Evolutionary conservation across 2,797 vertebrate genomes (phyloP).

Genomic region (Scleropages formosus): DNA sequence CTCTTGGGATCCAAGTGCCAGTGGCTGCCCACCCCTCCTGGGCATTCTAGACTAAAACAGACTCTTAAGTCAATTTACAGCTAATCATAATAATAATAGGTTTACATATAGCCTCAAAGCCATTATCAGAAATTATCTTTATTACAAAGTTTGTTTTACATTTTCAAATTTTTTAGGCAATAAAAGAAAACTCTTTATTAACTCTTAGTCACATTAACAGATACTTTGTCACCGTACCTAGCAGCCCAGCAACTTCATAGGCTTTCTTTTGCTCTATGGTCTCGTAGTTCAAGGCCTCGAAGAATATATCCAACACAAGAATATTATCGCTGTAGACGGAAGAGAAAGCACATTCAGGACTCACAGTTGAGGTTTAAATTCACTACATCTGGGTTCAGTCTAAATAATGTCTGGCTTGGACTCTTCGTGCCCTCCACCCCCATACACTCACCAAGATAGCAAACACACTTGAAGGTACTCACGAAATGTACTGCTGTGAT

Average conservation of each 20-base stretch:
- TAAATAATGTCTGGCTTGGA: not conserved
- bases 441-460: not conserved
- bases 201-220: not conserved
- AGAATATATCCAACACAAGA: constrained; percentile 95
- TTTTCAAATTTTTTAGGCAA: not conserved
- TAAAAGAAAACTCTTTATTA: not conserved
- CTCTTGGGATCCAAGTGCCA: too few relatives aligned
- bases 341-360: constrained; percentile 16
- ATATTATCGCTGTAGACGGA: constrained; percentile 84
- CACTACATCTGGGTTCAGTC: not conserved
- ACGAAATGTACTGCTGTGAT: constrained; percentile 97
- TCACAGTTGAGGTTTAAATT: not conserved
- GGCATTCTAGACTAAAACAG: too few relatives aligned
- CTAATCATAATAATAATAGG: too few relatives aligned
- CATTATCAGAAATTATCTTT: too few relatives aligned
- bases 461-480: constrained; percentile 42
- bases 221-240: constrained; percentile 71
- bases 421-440: not conserved
- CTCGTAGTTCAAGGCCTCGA: constrained; percentile 97
- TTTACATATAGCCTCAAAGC: too few relatives aligned
- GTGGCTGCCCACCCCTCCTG: too few relatives aligned
- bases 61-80: too few relatives aligned
- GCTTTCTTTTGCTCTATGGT: constrained; percentile 98
- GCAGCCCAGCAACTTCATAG: constrained; percentile 93
- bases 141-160: too few relatives aligned